These are phyloP conservation scores for Pteruthius melanotis DNA, from an alignment of 2,113 vertebrate species.

Conservation along the genomic window DNA sequence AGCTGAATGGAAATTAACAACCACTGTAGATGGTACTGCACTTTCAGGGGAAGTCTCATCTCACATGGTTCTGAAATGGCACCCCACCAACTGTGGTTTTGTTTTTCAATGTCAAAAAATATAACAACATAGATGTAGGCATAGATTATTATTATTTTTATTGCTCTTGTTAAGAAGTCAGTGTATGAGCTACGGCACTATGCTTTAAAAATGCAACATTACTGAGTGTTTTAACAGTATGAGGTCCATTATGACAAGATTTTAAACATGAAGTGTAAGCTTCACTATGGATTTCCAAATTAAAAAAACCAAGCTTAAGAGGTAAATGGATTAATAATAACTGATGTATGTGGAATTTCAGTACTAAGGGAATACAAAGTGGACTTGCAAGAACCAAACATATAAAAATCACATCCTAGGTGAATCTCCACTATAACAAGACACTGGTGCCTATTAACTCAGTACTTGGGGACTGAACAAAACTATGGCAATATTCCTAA, in stretches of 20 bases:
- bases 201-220: slow-evolving; percentile 41
- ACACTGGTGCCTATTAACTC: background rate
- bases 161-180: slow-evolving; percentile 64
- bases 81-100: background rate
- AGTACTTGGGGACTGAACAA: background rate
- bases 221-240: slow-evolving; percentile 9
- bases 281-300: background rate
- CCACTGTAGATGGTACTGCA: background rate
- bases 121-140: background rate
- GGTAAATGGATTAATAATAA: background rate
- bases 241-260: background rate
- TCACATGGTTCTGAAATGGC: background rate
- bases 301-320: background rate
- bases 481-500: background rate
- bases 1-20: background rate
- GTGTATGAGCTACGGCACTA: slow-evolving; percentile 16
- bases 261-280: background rate
- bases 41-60: background rate
- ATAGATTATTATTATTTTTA: slow-evolving; percentile 45
- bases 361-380: background rate
- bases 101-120: background rate
- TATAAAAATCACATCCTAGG: background rate
- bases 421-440: background rate
- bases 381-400: background rate
- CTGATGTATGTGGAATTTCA: background rate